Evolutionary conservation across 2,888 invertebrate species (phyloP).

Genomic region (Megalurothrips usitatus): DNA sequence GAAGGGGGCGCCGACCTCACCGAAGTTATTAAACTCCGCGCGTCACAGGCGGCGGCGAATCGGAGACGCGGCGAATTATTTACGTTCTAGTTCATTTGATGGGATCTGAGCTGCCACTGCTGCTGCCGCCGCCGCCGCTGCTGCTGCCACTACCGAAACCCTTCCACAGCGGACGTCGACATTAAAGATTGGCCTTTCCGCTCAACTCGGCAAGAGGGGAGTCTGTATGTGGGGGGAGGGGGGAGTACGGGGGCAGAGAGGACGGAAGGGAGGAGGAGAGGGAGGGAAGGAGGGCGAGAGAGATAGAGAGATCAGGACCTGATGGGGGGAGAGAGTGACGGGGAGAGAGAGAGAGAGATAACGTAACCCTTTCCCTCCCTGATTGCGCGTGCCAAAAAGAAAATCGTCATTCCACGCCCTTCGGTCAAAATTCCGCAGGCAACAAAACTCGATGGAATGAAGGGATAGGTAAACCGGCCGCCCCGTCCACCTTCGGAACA

Average conservation of each 20-base stretch:
- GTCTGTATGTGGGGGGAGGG: not conserved
- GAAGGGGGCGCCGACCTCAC: not conserved
- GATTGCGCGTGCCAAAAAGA: too few species aligned
- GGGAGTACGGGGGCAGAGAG: not conserved
- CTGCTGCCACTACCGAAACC: too few species aligned
- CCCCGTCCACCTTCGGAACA: too few species aligned
- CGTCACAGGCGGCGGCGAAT: not conserved
- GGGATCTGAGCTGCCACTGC: not conserved
- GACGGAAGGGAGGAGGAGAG: not conserved
- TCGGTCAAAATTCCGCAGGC: too few species aligned
- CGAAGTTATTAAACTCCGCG: not conserved
- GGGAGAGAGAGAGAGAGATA: not conserved
- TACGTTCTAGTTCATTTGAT: conserved; percentile 14
- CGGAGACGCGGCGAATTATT: not conserved
- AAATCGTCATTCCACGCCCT: too few species aligned
- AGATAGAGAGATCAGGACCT: not conserved
- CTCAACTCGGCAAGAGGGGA: conserved; percentile 4
- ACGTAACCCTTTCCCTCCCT: not conserved
- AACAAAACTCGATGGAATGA: too few species aligned
- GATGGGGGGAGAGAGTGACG: not conserved
- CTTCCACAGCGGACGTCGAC: not conserved
- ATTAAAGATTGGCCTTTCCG: conserved; percentile 6
- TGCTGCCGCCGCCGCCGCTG: too few species aligned
- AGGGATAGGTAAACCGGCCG: too few species aligned
- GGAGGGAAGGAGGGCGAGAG: not conserved